phyloP scores from a whole-genome alignment of 1,140 invertebrate genomes.

The Epicauta chinensis region DNA sequence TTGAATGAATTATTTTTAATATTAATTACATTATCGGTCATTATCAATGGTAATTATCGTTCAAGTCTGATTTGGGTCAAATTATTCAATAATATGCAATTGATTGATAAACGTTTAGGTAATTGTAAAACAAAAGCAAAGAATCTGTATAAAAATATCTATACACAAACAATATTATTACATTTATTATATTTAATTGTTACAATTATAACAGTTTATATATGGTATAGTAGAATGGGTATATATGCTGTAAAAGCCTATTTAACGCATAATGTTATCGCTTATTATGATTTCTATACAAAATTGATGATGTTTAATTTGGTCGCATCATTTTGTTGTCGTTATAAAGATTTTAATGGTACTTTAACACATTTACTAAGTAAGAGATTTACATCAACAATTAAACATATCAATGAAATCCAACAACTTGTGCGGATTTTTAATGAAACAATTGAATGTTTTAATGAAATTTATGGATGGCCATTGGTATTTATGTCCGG shows the following conservation, averaged over 20 bases:
- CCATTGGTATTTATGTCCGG: constrained; percentile 7
- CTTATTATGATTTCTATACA: constrained; percentile 3
- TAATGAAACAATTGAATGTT: constrained; percentile 1
- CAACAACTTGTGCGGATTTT: not conserved
- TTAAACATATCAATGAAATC: not conserved
- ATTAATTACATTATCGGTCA: not conserved
- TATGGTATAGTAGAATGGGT: not conserved
- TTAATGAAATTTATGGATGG: constrained; percentile 6
- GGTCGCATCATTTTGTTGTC: not conserved
- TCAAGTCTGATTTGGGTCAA: not conserved
- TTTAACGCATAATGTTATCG: not conserved
- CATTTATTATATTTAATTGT: not conserved
- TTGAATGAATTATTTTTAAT: not conserved
- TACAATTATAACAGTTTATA: not conserved
- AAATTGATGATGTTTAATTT: constrained; percentile 4
- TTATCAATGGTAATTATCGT: not conserved
- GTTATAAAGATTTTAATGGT: constrained; percentile 1
- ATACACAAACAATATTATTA: not conserved
- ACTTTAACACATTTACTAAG: not conserved
- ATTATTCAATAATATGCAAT: constrained; percentile 7
- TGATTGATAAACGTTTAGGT: constrained; percentile 3
- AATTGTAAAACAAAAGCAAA: not conserved
- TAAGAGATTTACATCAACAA: not conserved
- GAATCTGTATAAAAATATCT: not conserved
- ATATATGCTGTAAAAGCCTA: not conserved